Evolutionary conservation across 1,140 invertebrate species (phyloP).

Genomic region (Ladona fulva): DNA sequence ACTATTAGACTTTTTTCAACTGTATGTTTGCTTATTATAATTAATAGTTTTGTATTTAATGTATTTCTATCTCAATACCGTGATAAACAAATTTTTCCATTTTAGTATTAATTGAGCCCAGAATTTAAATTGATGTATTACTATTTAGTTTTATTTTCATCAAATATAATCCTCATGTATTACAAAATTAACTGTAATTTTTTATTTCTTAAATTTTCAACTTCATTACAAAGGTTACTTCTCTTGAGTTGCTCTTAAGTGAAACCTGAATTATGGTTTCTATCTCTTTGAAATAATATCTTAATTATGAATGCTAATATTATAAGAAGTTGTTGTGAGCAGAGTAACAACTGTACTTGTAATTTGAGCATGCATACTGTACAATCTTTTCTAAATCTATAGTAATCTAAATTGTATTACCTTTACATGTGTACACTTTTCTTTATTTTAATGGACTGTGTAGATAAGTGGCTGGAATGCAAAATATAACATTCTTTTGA

Average conservation of each 20-base stretch:
- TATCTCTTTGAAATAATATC: not conserved
- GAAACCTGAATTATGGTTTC: not conserved
- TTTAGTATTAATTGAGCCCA: not conserved
- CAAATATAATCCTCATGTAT: not conserved
- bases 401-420: not conserved
- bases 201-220: not conserved
- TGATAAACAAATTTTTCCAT: no score
- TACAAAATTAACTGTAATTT: not conserved
- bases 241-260: not conserved
- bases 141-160: not conserved
- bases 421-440: not conserved
- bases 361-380: conserved; percentile 3
- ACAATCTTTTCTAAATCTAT: not conserved
- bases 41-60: no score
- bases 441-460: not conserved
- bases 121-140: not conserved
- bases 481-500: not conserved
- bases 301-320: not conserved
- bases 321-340: not conserved
- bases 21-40: no score
- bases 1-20: no score
- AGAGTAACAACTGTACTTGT: not conserved
- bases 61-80: no score
- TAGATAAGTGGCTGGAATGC: not conserved
- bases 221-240: not conserved